These are phyloP conservation scores for Branchinecta lindahli DNA, from an alignment of 1,140 invertebrate genomes.

Conservation along the genomic window DNA sequence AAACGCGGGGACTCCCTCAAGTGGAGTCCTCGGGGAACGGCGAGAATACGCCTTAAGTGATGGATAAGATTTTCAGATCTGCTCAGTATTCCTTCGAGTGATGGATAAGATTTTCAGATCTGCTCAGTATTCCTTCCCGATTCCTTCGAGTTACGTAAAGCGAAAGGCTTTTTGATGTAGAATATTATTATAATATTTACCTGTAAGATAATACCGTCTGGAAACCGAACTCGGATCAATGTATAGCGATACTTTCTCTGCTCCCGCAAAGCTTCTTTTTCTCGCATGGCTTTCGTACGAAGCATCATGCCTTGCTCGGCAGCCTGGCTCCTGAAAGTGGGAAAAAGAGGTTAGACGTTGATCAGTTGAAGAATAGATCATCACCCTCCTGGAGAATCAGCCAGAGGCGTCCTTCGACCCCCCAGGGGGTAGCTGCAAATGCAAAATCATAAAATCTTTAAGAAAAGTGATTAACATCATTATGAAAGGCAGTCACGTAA, in stretches of 20 bases:
- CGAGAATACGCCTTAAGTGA: no score
- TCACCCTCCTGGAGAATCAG: not conserved
- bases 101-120: not conserved
- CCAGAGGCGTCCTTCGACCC: not conserved
- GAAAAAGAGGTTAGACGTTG: not conserved
- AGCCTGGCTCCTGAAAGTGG: slow-evolving; percentile 45
- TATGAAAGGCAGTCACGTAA: no score
- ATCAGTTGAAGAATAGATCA: not conserved
- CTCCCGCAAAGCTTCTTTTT: slow-evolving; percentile 62
- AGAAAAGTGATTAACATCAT: no score
- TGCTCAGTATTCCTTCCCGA: not conserved
- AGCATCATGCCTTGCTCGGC: slow-evolving; percentile 64
- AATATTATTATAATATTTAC: slow-evolving; percentile 31
- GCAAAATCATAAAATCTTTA: no score
- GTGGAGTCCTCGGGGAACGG: no score
- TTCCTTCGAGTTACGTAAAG: not conserved
- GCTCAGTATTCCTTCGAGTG: not conserved
- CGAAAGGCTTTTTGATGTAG: slow-evolving; percentile 7
- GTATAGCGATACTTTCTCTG: slow-evolving; percentile 67
- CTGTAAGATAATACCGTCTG: slow-evolving; percentile 66
- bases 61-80: not conserved
- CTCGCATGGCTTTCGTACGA: slow-evolving; percentile 79
- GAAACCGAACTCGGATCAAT: slow-evolving; percentile 67
- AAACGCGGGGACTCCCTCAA: no score
- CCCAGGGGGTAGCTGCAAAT: slow-evolving; percentile 16